These are phyloP conservation scores for Heliocidaris tuberculata DNA, from an alignment of 35 echinoderm and acorn worm species.

Conservation along the genomic window DNA sequence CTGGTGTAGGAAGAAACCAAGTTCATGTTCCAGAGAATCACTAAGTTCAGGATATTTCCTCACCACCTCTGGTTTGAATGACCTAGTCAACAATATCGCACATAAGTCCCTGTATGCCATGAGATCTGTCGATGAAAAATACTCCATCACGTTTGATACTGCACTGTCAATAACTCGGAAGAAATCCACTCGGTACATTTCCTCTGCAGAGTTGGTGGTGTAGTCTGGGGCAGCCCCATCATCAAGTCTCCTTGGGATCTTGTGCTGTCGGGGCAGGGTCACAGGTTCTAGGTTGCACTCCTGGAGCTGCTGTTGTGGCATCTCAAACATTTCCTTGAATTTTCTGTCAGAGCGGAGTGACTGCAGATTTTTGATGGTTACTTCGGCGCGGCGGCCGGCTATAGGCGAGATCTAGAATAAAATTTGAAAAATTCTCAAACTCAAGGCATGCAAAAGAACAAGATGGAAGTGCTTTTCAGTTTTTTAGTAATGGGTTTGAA, in stretches of 20 bases:
- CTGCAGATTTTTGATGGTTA: constrained; percentile 45
- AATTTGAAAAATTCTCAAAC: no score
- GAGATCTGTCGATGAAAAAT: constrained; percentile 47
- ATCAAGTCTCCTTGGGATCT: constrained; percentile 45
- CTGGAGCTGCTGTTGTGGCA: not conserved
- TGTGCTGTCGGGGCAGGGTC: constrained; percentile 29
- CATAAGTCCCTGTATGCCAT: no score
- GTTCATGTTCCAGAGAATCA: no score
- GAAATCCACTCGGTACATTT: constrained; percentile 44
- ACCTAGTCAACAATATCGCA: no score
- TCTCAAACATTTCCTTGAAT: constrained; percentile 36
- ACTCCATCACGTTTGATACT: constrained; percentile 46
- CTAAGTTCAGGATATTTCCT: no score
- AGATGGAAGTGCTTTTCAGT: no score
- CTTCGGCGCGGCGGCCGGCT: no score
- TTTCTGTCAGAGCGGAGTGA: constrained; percentile 20
- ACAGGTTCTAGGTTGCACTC: constrained; percentile 31
- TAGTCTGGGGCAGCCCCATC: constrained; percentile 31
- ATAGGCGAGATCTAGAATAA: no score
- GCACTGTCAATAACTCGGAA: constrained; percentile 48
- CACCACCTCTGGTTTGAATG: no score
- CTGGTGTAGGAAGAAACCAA: no score
- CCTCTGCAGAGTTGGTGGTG: constrained; percentile 44
- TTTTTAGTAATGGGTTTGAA: no score
- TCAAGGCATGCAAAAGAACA: no score